phyloP scores from a whole-genome alignment of 2,797 vertebrate species.

The Anniella stebbinsi region DNA sequence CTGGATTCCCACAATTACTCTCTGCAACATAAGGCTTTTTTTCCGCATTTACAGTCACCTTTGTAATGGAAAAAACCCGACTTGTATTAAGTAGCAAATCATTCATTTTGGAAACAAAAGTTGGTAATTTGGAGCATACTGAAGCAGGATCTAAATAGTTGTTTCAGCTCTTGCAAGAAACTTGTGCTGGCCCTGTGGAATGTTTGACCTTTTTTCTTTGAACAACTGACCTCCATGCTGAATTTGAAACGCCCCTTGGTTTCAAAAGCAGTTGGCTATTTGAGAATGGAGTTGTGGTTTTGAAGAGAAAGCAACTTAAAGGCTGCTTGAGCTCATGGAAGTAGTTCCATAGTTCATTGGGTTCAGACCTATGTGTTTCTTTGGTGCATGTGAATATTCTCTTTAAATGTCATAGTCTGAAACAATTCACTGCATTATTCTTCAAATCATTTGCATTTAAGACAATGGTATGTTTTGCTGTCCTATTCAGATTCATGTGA shows the following conservation, averaged over 20 bases:
- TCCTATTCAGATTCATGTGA: background rate
- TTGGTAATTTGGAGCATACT: background rate
- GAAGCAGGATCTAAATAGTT: background rate
- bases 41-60: background rate
- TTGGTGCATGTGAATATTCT: background rate
- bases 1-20: background rate
- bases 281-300: background rate
- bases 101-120: background rate
- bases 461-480: background rate
- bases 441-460: background rate
- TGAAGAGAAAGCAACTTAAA: background rate
- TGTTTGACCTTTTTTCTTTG: background rate
- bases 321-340: background rate
- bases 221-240: background rate
- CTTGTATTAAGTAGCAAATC: background rate
- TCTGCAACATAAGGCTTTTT: background rate
- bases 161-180: background rate
- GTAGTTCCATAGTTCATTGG: background rate
- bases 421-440: background rate
- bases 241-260: background rate
- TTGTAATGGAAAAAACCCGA: background rate
- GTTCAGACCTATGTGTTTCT: background rate
- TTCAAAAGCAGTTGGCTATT: background rate
- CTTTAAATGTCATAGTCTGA: background rate
- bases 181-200: background rate